These are phyloP conservation scores for Chymomyza fuscimana DNA, from an alignment of 2,888 invertebrate species.

Conservation along the genomic window DNA sequence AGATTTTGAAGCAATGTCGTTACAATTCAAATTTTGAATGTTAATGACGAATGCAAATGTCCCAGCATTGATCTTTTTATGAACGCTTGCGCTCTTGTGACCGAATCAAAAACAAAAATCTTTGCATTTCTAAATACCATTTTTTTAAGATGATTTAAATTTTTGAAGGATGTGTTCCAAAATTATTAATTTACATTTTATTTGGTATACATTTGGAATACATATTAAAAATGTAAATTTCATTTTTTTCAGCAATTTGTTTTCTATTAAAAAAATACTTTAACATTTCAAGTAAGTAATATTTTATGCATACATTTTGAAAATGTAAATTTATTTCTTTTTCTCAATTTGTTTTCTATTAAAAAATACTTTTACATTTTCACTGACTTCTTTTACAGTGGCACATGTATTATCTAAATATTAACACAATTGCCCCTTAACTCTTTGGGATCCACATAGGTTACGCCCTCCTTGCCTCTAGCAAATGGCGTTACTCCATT, in stretches of 20 bases:
- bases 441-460: constrained; percentile 70
- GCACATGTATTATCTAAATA: neutral
- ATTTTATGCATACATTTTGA: constrained; percentile 13
- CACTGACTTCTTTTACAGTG: neutral
- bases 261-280: too few species aligned
- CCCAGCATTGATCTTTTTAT: neutral
- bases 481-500: constrained; percentile 77
- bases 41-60: constrained; percentile 2
- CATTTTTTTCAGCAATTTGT: too few species aligned
- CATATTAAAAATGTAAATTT: too few species aligned
- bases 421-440: constrained; percentile 51
- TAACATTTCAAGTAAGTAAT: too few species aligned
- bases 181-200: too few species aligned
- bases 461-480: constrained; percentile 69
- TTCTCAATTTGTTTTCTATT: neutral
- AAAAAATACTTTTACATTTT: constrained; percentile 1
- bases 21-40: neutral
- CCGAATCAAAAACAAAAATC: too few species aligned
- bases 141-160: too few species aligned
- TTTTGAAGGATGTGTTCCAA: too few species aligned
- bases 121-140: too few species aligned
- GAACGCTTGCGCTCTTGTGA: neutral
- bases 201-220: too few species aligned
- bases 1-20: neutral
- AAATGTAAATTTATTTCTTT: constrained; percentile 1